Evolutionary conservation across 2,888 invertebrate genomes (phyloP).

Genomic region (Pherbina coryleti): DNA sequence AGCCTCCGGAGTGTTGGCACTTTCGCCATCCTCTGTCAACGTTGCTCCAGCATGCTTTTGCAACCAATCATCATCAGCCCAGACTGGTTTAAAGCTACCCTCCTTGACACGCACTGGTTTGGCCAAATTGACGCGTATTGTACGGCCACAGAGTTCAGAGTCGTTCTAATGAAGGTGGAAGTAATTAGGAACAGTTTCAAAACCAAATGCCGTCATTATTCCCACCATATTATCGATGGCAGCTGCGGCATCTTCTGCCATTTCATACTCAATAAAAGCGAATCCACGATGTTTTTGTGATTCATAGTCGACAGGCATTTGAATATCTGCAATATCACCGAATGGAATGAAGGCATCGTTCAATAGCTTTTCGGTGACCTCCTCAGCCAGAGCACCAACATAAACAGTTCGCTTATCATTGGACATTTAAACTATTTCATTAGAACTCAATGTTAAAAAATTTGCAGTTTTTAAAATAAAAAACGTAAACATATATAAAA

Average conservation of each 20-base stretch:
- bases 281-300: slow-evolving; percentile 98
- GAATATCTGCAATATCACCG: slow-evolving; percentile 97
- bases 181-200: not conserved
- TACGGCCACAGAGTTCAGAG: slow-evolving; percentile 95
- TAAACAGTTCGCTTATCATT: slow-evolving; percentile 87
- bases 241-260: slow-evolving; percentile 97
- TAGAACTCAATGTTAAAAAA: too few relatives aligned
- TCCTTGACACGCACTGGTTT: slow-evolving; percentile 97
- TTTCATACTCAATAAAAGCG: slow-evolving; percentile 98
- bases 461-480: too few relatives aligned
- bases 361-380: slow-evolving; percentile 95
- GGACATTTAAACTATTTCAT: slow-evolving; percentile 63
- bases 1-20: not conserved
- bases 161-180: slow-evolving; percentile 81
- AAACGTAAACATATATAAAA: slow-evolving; percentile 2
- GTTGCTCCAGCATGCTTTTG: slow-evolving; percentile 97
- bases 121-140: slow-evolving; percentile 95
- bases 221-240: slow-evolving; percentile 98
- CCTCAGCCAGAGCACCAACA: slow-evolving; percentile 91
- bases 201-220: not conserved
- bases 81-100: slow-evolving; percentile 93
- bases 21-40: slow-evolving; percentile 67
- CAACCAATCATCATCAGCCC: slow-evolving; percentile 99
- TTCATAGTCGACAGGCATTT: slow-evolving; percentile 97
- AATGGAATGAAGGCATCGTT: slow-evolving; percentile 98